Evolutionary conservation across 2,113 vertebrate genomes (phyloP).

Genomic region (Megaleporinus macrocephalus): DNA sequence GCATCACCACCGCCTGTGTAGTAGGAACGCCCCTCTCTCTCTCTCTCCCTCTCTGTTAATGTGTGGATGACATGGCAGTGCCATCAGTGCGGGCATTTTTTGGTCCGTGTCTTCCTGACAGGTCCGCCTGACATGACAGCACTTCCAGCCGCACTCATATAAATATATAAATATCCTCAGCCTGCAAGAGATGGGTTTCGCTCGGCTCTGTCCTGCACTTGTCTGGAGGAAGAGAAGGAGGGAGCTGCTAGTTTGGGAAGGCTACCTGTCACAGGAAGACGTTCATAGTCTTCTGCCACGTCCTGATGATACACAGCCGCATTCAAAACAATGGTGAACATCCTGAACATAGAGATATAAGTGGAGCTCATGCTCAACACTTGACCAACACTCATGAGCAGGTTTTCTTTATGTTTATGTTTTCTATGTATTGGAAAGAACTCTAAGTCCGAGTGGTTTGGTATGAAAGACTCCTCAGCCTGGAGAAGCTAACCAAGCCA

Average conservation of each 20-base stretch:
- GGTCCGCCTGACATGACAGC: constrained; percentile 47
- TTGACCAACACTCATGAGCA: too few species aligned
- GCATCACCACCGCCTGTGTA: neutral
- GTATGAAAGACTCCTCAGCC: too few species aligned
- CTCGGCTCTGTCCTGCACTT: neutral
- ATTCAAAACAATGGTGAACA: neutral
- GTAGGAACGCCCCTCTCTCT: constrained; percentile 15
- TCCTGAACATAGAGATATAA: neutral
- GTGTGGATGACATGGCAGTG: constrained; percentile 40
- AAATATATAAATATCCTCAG: constrained; percentile 41
- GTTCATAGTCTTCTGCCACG: constrained; percentile 1
- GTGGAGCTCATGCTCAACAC: too few species aligned
- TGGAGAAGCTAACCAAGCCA: too few species aligned
- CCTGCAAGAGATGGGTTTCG: constrained; percentile 46
- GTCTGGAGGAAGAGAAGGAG: neutral
- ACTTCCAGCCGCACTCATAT: constrained; percentile 44
- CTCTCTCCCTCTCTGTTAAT: constrained; percentile 33
- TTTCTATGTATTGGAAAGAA: too few species aligned
- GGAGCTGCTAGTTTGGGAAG: neutral
- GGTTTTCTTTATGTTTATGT: too few species aligned
- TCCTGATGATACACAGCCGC: neutral
- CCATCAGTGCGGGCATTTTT: constrained; percentile 48
- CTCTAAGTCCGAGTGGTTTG: too few species aligned
- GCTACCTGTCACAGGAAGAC: constrained; percentile 20
- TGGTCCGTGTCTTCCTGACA: constrained; percentile 53